phyloP scores from a whole-genome alignment of 2,113 vertebrate species.

The Felis chaus region DNA sequence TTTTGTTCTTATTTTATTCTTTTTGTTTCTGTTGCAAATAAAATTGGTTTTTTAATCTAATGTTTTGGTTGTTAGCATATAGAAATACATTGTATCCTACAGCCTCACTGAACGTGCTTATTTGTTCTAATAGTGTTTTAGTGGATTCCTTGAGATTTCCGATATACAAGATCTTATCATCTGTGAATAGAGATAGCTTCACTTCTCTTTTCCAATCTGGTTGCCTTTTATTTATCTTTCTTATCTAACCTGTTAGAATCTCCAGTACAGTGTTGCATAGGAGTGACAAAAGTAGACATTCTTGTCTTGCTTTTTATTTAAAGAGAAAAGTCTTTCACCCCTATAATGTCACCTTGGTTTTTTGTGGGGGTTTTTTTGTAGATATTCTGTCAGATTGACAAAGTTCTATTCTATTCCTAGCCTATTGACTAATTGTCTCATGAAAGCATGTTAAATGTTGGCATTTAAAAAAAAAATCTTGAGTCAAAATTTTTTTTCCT shows the following conservation, averaged over 20 bases:
- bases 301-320: neutral
- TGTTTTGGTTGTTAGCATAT: neutral
- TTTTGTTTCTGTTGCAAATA: neutral
- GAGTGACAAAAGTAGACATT: neutral
- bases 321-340: neutral
- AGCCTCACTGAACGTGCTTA: neutral
- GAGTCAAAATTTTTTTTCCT: neutral
- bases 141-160: neutral
- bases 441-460: neutral
- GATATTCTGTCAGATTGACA: neutral
- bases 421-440: neutral
- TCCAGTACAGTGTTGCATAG: neutral
- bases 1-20: neutral
- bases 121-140: neutral
- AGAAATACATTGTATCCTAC: neutral
- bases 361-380: neutral
- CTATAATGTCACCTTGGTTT: neutral
- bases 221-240: neutral
- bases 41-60: neutral
- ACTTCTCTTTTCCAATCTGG: neutral
- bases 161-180: neutral
- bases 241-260: neutral
- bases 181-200: neutral
- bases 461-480: neutral
- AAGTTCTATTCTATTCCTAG: neutral